Evolutionary conservation across 64 coral and sea anemone species (phyloP), one percentile per base, ranked within the genome.

Genomic region (Montipora sp.): DNA sequence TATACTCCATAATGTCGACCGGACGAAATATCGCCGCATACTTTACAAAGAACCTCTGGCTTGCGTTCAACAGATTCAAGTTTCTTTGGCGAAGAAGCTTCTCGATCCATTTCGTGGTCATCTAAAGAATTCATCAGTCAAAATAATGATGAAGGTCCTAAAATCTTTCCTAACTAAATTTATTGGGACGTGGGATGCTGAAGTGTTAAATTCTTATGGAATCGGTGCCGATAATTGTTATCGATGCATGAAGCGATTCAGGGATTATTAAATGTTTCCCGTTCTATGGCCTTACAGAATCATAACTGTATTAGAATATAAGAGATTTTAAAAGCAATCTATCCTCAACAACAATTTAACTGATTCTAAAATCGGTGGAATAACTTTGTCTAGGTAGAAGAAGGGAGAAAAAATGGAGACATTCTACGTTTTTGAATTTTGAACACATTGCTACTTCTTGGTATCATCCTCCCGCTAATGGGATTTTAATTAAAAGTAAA

Each of bases 11-110:
- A 99, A 58, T 99, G 98, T 1, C 98, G 55, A 0, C 98, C 98
- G 11, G 98, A 99, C 0, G 98, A 99, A 53, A 99, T 96, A 53
- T 99, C 98, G 4, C 98, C 98, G 59, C 98, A 99, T 7, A 99
- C 98, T 86, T 99, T 96, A 20, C 98, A 99, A 2, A 99, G 75
- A 27, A 99, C 94, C 36, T 99, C 98, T 75, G 88, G 89, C n/a
- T 99, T 99, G 11, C 94, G 68, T 6, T 99, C 98, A 0, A 84
- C 20, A 4, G 90, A 53, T 63, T 75, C 65, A 13, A 77, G 80
- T 9, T 85, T 87, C 74, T 96, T 94, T 1, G 94, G 94, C 2
- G 98, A 99, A 49, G 75, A 80, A 10, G 48, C 94, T n/a, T 98
- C 95, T 43, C 88, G 87, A 15, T 98, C 95, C 19, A 88, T 94